These are phyloP conservation scores for Drosophila sp. DNA, from an alignment of 1,140 invertebrate genomes.

Conservation along the genomic window DNA sequence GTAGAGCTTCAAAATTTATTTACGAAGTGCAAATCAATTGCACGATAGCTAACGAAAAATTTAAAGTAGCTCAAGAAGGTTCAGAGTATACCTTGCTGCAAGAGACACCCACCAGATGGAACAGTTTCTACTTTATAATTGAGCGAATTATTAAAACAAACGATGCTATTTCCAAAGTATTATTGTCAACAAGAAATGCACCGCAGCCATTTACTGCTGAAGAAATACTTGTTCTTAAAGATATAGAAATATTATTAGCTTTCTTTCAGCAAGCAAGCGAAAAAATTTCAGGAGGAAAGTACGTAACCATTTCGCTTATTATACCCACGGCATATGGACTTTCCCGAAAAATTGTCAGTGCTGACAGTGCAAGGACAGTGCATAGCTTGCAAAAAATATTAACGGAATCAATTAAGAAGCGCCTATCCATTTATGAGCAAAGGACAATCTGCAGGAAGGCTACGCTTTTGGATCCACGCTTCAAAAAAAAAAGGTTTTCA, in stretches of 20 bases:
- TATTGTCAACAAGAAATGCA: no score
- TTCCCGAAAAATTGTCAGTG: not conserved
- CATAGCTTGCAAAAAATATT: slow-evolving; percentile 14
- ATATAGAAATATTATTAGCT: no score
- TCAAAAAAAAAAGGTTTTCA: no score
- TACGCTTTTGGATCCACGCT: not conserved
- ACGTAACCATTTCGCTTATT: no score
- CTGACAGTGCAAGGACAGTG: not conserved
- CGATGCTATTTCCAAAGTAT: no score
- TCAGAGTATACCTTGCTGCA: not conserved
- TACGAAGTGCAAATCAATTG: not conserved
- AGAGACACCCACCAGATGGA: not conserved
- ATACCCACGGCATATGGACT: not conserved
- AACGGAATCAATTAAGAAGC: slow-evolving; percentile 18
- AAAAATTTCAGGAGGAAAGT: no score
- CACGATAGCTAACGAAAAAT: slow-evolving; percentile 29
- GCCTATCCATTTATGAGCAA: slow-evolving; percentile 13
- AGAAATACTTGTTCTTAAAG: no score
- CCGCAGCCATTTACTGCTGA: no score
- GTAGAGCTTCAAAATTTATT: not conserved
- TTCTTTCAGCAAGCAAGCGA: no score
- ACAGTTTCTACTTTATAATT: no score
- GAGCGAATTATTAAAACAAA: no score
- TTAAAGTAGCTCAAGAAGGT: slow-evolving; percentile 30
- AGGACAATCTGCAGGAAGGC: slow-evolving; percentile 15